Conservation (phyloP, 2,113 vertebrate genomes). For the Neotoma lepida region DNA sequence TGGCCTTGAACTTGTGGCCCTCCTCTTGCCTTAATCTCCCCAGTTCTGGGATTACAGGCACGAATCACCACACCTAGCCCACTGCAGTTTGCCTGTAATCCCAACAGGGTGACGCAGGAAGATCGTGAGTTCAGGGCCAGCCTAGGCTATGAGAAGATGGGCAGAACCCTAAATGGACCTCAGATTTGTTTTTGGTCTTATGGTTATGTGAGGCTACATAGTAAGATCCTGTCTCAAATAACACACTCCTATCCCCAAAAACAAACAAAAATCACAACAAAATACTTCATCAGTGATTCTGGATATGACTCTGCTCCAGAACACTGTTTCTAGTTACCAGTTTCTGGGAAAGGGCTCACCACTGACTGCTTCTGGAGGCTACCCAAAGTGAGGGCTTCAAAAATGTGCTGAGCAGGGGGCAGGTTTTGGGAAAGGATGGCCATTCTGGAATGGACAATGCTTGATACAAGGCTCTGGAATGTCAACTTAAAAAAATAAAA, state of each 20-base stretch:
- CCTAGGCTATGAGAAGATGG: background rate
- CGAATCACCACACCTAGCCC: background rate
- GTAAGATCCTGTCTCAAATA: background rate
- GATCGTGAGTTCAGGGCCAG: background rate
- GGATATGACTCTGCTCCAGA: background rate
- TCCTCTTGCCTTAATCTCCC: background rate
- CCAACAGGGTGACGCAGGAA: background rate
- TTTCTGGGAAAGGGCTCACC: background rate
- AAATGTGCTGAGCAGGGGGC: background rate
- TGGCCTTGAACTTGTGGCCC: background rate
- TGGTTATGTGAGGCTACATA: background rate
- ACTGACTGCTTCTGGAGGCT: no score
- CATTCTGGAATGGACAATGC: background rate
- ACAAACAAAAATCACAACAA: conserved; percentile 3
- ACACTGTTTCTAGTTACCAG: background rate
- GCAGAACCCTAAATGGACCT: conserved; percentile 72
- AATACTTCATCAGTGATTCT: background rate
- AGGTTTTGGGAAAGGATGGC: background rate
- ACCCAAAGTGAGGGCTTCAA: background rate
- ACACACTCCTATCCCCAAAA: background rate
- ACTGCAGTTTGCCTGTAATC: background rate
- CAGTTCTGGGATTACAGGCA: background rate
- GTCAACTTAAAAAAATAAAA: background rate
- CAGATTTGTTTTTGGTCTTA: conserved; percentile 54
- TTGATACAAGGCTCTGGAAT: background rate